Conservation (phyloP, 2,888 invertebrate species). For the Xestia ashworthii region DNA sequence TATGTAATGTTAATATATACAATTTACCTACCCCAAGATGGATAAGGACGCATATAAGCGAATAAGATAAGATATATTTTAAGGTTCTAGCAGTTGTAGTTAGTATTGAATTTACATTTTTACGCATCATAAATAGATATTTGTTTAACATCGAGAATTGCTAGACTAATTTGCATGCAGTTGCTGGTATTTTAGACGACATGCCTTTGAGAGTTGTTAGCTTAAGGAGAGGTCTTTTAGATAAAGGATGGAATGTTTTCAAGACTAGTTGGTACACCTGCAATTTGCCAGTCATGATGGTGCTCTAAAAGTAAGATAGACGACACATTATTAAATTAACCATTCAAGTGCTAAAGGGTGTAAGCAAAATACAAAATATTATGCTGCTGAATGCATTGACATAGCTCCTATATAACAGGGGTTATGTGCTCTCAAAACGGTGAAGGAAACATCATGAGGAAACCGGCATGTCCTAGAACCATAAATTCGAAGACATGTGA, state of each 20-base stretch:
- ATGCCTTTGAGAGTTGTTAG: background rate
- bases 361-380: no score
- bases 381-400: no score
- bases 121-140: slow-evolving; percentile 44
- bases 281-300: slow-evolving; percentile 1
- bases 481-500: no score
- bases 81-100: slow-evolving; percentile 12
- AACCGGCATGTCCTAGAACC: no score
- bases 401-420: no score
- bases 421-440: no score
- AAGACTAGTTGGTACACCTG: slow-evolving; percentile 4
- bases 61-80: slow-evolving; percentile 28
- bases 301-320: background rate
- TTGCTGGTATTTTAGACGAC: slow-evolving; percentile 11
- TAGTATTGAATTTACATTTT: slow-evolving; percentile 50
- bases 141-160: slow-evolving; percentile 43
- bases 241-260: no score
- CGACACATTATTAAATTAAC: background rate
- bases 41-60: slow-evolving; percentile 37
- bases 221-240: background rate
- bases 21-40: slow-evolving; percentile 49
- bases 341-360: background rate
- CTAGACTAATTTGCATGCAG: slow-evolving; percentile 46
- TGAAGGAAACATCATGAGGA: no score
- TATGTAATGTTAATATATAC: slow-evolving; percentile 53